phyloP scores from a whole-genome alignment of 2,888 invertebrate genomes.

The Xestia rhomboidea region DNA sequence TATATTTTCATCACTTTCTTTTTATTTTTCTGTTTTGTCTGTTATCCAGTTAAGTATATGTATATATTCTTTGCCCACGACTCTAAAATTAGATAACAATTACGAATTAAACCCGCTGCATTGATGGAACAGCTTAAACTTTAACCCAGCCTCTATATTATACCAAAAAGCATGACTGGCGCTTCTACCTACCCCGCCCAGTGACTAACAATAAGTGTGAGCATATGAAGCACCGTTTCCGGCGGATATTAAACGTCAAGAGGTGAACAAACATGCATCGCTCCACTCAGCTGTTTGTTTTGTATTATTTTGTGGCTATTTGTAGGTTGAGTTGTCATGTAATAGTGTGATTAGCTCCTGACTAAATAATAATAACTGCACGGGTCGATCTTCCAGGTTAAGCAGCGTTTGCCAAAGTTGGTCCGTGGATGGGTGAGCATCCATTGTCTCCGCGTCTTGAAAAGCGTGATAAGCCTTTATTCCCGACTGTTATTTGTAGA shows the following conservation, averaged over 20 bases:
- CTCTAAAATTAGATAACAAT: too few species aligned
- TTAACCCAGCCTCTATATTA: too few species aligned
- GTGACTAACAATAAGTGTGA: slow-evolving; percentile 57
- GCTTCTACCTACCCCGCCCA: slow-evolving; percentile 37
- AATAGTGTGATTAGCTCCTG: slow-evolving; percentile 2
- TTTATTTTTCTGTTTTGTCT: too few species aligned
- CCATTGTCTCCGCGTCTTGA: neutral
- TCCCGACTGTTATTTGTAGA: neutral
- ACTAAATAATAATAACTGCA: neutral
- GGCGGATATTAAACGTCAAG: slow-evolving; percentile 70
- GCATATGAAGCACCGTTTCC: slow-evolving; percentile 55
- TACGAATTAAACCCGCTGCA: too few species aligned
- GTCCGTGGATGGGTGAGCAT: neutral
- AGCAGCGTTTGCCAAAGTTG: neutral
- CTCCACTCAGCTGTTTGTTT: slow-evolving; percentile 51
- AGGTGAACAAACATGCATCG: slow-evolving; percentile 60
- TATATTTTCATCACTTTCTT: too few species aligned
- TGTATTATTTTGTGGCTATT: slow-evolving; percentile 42
- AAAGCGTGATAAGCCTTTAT: slow-evolving; percentile 3
- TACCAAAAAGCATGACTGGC: neutral
- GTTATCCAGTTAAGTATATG: too few species aligned
- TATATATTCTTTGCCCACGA: too few species aligned
- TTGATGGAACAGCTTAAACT: too few species aligned
- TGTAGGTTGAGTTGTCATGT: neutral
- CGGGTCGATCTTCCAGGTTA: neutral